phyloP scores from a whole-genome alignment of 1,140 invertebrate species.

The Globodera ellingtonae region DNA sequence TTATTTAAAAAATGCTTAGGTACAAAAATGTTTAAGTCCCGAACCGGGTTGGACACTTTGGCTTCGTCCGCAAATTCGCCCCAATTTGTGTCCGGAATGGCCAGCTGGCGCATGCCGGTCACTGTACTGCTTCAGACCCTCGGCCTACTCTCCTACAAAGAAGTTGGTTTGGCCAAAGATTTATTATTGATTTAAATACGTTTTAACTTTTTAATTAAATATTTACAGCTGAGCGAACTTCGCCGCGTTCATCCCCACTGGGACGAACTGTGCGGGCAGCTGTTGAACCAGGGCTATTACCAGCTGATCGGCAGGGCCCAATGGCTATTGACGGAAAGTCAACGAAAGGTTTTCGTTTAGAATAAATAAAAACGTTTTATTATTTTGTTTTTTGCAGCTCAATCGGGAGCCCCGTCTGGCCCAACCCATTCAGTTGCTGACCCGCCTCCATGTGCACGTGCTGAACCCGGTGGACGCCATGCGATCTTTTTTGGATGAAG shows the following conservation, averaged over 20 bases:
- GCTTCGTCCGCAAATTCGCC: slow-evolving; percentile 6
- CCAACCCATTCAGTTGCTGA: slow-evolving; percentile 50
- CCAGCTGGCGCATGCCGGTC: slow-evolving; percentile 19
- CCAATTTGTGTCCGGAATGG: slow-evolving; percentile 12
- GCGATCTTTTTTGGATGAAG: slow-evolving; percentile 63
- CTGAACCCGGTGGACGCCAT: slow-evolving; percentile 64
- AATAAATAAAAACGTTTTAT: slow-evolving; percentile 4
- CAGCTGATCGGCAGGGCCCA: slow-evolving; percentile 59
- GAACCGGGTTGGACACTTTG: background rate
- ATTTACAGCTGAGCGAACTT: slow-evolving; percentile 42
- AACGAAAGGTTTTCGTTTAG: slow-evolving; percentile 41
- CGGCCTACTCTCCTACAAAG: slow-evolving; percentile 31
- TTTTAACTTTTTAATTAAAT: slow-evolving; percentile 15
- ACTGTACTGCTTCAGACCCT: slow-evolving; percentile 19
- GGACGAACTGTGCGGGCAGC: slow-evolving; percentile 62
- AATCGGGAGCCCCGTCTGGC: slow-evolving; percentile 44
- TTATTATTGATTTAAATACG: background rate
- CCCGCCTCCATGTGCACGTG: slow-evolving; percentile 62
- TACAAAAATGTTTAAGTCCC: background rate
- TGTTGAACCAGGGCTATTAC: slow-evolving; percentile 60
- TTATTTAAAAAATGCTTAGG: background rate
- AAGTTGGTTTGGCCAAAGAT: slow-evolving; percentile 3
- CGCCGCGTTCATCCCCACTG: slow-evolving; percentile 53
- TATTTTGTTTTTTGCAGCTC: slow-evolving; percentile 26
- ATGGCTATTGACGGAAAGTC: slow-evolving; percentile 54